A percentile compares a stretch with the other conserved stretches of the same genome.
Conservation (phyloP, 2,888 invertebrate species). For the Lepetodrilus schrolli region DNA sequence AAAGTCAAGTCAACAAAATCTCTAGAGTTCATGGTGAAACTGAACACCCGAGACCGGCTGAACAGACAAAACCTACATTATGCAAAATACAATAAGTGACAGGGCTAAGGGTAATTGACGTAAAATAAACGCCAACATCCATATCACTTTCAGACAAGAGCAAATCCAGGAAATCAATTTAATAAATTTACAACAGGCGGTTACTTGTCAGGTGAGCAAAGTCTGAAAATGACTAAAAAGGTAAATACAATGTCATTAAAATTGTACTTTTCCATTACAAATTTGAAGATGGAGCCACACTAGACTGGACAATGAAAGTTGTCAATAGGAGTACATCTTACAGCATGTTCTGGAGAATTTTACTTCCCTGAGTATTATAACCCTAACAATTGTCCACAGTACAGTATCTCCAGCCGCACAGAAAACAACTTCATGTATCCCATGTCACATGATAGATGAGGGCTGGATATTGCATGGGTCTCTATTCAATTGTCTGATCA, state of each 20-base stretch:
- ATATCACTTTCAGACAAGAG: background rate
- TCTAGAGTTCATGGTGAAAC: background rate
- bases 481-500: background rate
- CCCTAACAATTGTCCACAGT: no score
- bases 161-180: background rate
- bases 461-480: background rate
- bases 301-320: background rate
- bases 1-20: conserved; percentile 15
- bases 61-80: background rate
- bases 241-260: background rate
- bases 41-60: background rate
- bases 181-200: background rate
- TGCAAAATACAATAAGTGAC: background rate
- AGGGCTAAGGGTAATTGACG: background rate
- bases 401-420: background rate
- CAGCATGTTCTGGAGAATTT: background rate
- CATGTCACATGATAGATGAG: background rate
- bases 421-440: background rate
- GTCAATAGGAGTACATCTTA: background rate
- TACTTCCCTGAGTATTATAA: no score
- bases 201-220: background rate
- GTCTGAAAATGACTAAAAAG: background rate
- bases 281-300: no score
- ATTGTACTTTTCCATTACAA: no score
- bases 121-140: background rate